phyloP scores from a whole-genome alignment of 2,113 vertebrate species.

The Erythrocercus mccallii region DNA sequence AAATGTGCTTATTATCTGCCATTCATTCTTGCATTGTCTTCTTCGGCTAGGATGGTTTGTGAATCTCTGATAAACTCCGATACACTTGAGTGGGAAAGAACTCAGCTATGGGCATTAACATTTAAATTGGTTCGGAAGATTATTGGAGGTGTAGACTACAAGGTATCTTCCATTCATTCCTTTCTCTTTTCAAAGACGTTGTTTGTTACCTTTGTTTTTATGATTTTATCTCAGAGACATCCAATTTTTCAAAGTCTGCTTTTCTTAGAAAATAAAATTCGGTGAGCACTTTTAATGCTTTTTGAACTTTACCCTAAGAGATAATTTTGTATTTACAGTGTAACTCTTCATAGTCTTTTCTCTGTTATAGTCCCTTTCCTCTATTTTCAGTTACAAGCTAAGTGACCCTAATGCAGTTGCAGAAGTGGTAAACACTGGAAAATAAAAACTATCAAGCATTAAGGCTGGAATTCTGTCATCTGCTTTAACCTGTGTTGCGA shows the following conservation, averaged over 20 bases:
- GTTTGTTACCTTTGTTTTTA: not conserved
- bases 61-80: slow-evolving; percentile 91
- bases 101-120: slow-evolving; percentile 94
- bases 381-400: not conserved
- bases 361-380: not conserved
- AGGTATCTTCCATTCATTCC: slow-evolving; percentile 74
- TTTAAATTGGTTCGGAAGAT: slow-evolving; percentile 95
- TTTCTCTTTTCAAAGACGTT: not conserved
- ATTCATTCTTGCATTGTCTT: not conserved
- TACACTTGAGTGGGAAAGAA: slow-evolving; percentile 94
- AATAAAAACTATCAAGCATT: not conserved
- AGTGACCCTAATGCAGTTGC: not conserved
- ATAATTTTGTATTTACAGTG: not conserved
- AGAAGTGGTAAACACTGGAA: not conserved
- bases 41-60: slow-evolving; percentile 89
- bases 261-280: not conserved
- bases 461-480: not conserved
- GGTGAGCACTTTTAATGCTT: not conserved
- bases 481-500: not conserved
- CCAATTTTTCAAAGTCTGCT: not conserved
- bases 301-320: not conserved
- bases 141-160: slow-evolving; percentile 98
- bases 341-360: not conserved
- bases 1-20: accelerated
- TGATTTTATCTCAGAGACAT: not conserved